A percentile compares a stretch with the other conserved stretches of the same genome.
These are phyloP conservation scores for Elephas maximus DNA, from an alignment of 2,113 vertebrate genomes.

Conservation along the genomic window DNA sequence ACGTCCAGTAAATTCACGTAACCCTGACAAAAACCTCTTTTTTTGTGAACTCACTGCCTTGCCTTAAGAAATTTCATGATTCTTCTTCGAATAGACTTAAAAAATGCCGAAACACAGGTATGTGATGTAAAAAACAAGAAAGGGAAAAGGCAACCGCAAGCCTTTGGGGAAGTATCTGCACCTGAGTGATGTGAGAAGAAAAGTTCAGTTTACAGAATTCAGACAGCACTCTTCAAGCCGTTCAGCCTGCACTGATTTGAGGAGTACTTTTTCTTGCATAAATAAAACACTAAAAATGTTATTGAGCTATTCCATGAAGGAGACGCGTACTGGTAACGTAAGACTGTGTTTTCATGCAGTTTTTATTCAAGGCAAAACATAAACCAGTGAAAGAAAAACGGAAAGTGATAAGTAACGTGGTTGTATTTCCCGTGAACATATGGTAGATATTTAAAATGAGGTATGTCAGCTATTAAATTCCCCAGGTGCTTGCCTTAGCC, in stretches of 20 bases:
- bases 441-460: constrained; percentile 80
- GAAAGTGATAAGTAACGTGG: constrained; percentile 73
- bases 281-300: constrained; percentile 78
- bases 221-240: neutral
- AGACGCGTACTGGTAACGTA: constrained; percentile 55
- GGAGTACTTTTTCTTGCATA: constrained; percentile 74
- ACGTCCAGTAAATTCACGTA: neutral
- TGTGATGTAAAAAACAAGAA: constrained; percentile 9
- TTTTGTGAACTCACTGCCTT: constrained; percentile 17
- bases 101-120: neutral
- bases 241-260: constrained; percentile 44
- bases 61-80: constrained; percentile 47
- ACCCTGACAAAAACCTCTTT: neutral
- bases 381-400: constrained; percentile 79
- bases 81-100: constrained; percentile 63
- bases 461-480: constrained; percentile 78
- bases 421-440: constrained; percentile 73
- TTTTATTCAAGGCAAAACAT: constrained; percentile 82
- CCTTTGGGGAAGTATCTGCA: neutral
- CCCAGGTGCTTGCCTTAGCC: constrained; percentile 76
- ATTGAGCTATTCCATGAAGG: constrained; percentile 62
- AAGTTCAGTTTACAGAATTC: constrained; percentile 37
- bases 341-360: constrained; percentile 70
- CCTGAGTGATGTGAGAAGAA: neutral
- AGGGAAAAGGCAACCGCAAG: neutral